Evolutionary conservation across 2,888 invertebrate genomes (phyloP), one percentile per base, ranked within the genome.

Genomic region (Choreutis nemorana): DNA sequence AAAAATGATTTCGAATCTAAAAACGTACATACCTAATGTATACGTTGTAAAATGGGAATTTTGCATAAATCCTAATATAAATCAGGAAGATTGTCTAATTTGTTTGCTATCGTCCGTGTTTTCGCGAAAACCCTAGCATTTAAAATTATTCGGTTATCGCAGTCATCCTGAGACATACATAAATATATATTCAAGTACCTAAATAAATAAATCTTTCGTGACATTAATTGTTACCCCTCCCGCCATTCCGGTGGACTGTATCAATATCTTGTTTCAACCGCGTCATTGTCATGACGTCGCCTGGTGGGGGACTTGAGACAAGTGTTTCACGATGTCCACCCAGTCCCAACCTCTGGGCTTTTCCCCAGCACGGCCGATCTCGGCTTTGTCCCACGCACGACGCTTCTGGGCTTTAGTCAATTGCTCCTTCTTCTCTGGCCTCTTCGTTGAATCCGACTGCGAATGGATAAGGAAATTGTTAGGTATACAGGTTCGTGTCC

Each of bases 281-380:
- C 6, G 11, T 30, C 20, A 23, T 24, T 54, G 62, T 67, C 67
- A 70, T 52, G 71, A 68, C 3, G 53, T 33, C 0, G 65, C 55
- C 8, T 55, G 55, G 33, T 72, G 67, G 0, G 73, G 72, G 0
- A 50, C 75, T 20, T 96, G 96, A 6, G 93, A 92, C 33, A 97
- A 82, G 73, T 97, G 97, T 64, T 93, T 94, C n/a, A 97, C 89
- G 37, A 97, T 86, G 57, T 97, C 97, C 6, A 97, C 87, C 97
- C 97, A 97, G 73, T 97, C 87, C 85, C 88, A 94, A 0, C 97
- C 97, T 14, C 97, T 77, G 0, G 92, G 90, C 40, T 83, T 85
- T 54, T 96, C 95, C 1, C 94, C 95, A 15, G 86, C 88, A 11
- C 82, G 79, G 0, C 79, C 77, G 24, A 83, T 77, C 61, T 94